Base-by-base conservation (phyloP, 1,140 invertebrate species). In the Euura lappo region DNA sequence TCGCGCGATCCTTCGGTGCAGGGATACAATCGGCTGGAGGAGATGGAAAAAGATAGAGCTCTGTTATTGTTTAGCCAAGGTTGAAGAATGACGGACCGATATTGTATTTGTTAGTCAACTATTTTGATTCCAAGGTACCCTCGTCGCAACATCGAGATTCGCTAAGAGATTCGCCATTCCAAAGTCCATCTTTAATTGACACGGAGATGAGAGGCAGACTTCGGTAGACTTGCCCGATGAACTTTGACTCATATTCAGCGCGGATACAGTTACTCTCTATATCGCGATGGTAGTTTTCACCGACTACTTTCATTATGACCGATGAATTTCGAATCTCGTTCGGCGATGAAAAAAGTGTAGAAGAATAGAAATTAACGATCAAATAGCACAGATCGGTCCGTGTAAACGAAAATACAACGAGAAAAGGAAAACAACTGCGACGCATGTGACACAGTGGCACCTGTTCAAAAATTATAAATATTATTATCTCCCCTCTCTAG, bases 381-480 rank as follows among this genome's bases (percentile, higher is more conserved):
- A 28, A 28, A 28, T 51, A 51, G 11, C 6, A n/a, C 51, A 60
- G 10, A 60, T 60, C 10, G 1, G 28, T 28, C 28, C 51, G 28
- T 60, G 51, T 60, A 60, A 11, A 11, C 6, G 51, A n/a, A 60
- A 28, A 28, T 28, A 28, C 6, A 6, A 60, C 8, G 10, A 60
- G 6, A 60, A 5, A 60, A 60, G 51, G 10, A 4, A 11, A n/a
- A 60, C 51, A 60, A 60, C 10, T n/a, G 3, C 1, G 44, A 77
- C 45, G 51, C 72, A 71, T 72, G 74, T 77, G 76, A 77, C 76
- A 73, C 71, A 75, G 72, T 73, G 64, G 66, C 46, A 71, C 10
- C 65, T 47, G 64, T 43, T 68, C 42, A 28, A 10, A 45, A 74
- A 51, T 74, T 70, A 68, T 77, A 75, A 77, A 73, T 71, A 60